Percentiles rank a stretch among this genome's conserved stretches.
These are phyloP conservation scores for Drosophila acutilabella DNA, from an alignment of 2,888 invertebrate genomes.

Conservation along the genomic window DNA sequence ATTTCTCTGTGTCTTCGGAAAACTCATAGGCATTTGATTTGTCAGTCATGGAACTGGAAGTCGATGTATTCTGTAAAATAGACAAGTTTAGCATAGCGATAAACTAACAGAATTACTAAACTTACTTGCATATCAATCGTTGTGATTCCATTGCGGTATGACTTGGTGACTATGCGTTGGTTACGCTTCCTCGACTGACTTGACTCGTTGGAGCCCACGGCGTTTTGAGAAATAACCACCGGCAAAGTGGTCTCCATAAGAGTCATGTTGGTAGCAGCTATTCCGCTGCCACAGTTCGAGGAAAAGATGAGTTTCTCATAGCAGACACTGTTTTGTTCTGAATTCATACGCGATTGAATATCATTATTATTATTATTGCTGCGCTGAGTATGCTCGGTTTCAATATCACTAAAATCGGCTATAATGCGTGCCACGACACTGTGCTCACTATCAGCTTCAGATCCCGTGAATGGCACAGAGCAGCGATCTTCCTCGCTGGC, in stretches of 20 bases:
- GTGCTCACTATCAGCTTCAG: slow-evolving; percentile 84
- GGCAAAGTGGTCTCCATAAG: slow-evolving; percentile 56
- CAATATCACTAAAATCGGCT: slow-evolving; percentile 88
- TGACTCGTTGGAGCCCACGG: slow-evolving; percentile 42
- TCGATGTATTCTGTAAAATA: slow-evolving; percentile 48
- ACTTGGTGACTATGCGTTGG: slow-evolving; percentile 84
- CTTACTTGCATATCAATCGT: slow-evolving; percentile 81
- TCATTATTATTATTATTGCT: slow-evolving; percentile 82
- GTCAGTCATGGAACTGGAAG: slow-evolving; percentile 87
- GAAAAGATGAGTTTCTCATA: slow-evolving; percentile 87
- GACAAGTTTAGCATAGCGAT: neutral
- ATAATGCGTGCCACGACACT: slow-evolving; percentile 88
- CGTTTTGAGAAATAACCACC: slow-evolving; percentile 35
- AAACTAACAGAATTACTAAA: no score
- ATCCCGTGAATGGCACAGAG: slow-evolving; percentile 57
- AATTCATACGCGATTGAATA: slow-evolving; percentile 29
- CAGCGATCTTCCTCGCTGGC: slow-evolving; percentile 62
- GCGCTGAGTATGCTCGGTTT: slow-evolving; percentile 86
- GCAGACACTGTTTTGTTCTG: slow-evolving; percentile 30
- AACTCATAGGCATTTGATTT: slow-evolving; percentile 90
- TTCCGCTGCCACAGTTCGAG: slow-evolving; percentile 74
- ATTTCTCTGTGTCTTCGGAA: slow-evolving; percentile 93
- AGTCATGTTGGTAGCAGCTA: slow-evolving; percentile 34
- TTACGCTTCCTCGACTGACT: slow-evolving; percentile 79
- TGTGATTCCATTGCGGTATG: slow-evolving; percentile 83